Conservation (phyloP, 2,797 vertebrate genomes). For the Sarcophilus harrisii region DNA sequence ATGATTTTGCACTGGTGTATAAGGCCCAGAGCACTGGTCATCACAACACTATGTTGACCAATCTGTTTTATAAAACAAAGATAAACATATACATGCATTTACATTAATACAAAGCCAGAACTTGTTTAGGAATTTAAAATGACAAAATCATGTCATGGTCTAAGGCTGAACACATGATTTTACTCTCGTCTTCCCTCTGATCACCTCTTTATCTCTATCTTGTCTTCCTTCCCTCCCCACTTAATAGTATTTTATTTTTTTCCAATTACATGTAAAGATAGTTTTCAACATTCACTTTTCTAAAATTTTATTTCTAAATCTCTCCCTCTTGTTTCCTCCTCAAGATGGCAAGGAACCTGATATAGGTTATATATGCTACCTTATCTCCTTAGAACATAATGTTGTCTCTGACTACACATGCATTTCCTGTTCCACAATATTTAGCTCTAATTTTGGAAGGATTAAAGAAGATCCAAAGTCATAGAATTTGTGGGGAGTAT, state of each 20-base stretch:
- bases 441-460: not conserved
- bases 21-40: not conserved
- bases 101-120: not conserved
- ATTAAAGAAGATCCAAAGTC: not conserved
- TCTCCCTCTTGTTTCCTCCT: too few species aligned
- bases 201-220: too few species aligned
- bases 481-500: not conserved
- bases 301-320: too few species aligned
- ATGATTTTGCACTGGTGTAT: conserved; percentile 39
- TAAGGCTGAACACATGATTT: not conserved
- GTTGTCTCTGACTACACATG: not conserved
- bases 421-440: not conserved
- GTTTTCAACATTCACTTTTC: too few species aligned
- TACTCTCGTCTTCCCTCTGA: not conserved
- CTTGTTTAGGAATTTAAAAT: not conserved
- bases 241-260: too few species aligned
- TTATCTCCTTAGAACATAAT: not conserved
- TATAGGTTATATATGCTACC: too few species aligned
- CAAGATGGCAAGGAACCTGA: too few species aligned
- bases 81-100: not conserved
- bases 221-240: too few species aligned
- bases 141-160: not conserved
- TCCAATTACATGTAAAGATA: too few species aligned
- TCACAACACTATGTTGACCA: not conserved
- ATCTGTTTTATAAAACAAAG: not conserved